These are phyloP conservation scores for Magallana gigas DNA, from an alignment of 1,140 invertebrate genomes.

Conservation along the genomic window DNA sequence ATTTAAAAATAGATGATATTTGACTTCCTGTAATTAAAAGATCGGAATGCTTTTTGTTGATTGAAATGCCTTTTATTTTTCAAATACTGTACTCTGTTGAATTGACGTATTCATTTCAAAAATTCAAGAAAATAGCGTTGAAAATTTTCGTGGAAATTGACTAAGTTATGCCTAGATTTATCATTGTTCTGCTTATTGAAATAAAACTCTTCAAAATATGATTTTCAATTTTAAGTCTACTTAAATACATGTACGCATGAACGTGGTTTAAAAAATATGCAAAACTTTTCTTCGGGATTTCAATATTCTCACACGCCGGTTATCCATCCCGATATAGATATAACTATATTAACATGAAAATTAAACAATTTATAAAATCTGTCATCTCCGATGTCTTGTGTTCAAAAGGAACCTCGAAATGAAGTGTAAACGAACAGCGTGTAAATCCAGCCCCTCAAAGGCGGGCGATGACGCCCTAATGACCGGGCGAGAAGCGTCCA, in stretches of 20 bases:
- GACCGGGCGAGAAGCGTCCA: neutral
- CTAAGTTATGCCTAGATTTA: too few relatives aligned
- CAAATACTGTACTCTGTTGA: neutral
- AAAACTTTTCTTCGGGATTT: too few relatives aligned
- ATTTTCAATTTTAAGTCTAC: too few relatives aligned
- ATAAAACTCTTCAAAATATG: too few relatives aligned
- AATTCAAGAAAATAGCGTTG: too few relatives aligned
- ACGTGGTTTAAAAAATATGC: too few relatives aligned
- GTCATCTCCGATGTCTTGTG: conserved; percentile 14
- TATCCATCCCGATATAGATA: neutral
- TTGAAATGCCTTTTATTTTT: conserved; percentile 13
- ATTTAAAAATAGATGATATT: conserved; percentile 28
- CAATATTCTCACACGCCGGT: neutral
- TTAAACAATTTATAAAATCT: conserved; percentile 33
- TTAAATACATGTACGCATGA: too few relatives aligned
- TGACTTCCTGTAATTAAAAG: conserved; percentile 33
- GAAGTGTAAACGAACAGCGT: conserved; percentile 33
- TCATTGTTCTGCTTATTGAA: too few relatives aligned
- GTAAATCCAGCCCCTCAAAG: conserved; percentile 16
- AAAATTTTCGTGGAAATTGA: too few relatives aligned
- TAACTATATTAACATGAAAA: conserved; percentile 10
- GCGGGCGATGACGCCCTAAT: conserved; percentile 26
- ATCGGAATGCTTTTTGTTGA: conserved; percentile 9
- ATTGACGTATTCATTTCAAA: too few relatives aligned
- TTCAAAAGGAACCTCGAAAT: conserved; percentile 22